Evolutionary conservation across 1,140 invertebrate species (phyloP).

Genomic region (Lordiphosa collinella): DNA sequence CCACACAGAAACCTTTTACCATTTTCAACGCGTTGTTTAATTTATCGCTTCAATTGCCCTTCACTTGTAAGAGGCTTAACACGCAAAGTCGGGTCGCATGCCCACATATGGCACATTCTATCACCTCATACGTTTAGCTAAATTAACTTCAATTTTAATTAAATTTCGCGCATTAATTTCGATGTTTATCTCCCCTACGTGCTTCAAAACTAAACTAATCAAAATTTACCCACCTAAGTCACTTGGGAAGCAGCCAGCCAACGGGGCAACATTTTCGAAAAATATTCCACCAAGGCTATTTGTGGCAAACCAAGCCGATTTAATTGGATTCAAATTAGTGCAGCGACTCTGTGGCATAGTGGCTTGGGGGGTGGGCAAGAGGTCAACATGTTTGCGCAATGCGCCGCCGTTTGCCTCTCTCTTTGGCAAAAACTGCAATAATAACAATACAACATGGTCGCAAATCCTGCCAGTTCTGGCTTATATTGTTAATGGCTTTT

Average conservation of each 20-base stretch:
- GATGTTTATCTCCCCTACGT: conserved; percentile 17
- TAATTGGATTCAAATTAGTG: conserved; percentile 57
- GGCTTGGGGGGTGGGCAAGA: neutral
- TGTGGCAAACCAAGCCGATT: conserved; percentile 45
- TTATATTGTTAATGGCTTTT: conserved; percentile 10
- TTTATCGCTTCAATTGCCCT: conserved; percentile 23
- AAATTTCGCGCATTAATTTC: conserved; percentile 59
- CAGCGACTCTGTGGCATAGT: conserved; percentile 14
- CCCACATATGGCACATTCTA: conserved; percentile 4
- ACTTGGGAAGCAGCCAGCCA: too few species aligned
- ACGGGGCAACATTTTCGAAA: conserved; percentile 12
- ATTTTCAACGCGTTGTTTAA: conserved; percentile 10
- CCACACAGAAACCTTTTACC: neutral
- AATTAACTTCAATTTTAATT: conserved; percentile 70
- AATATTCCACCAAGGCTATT: conserved; percentile 17
- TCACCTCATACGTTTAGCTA: conserved; percentile 39
- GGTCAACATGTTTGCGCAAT: neutral
- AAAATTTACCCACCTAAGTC: neutral
- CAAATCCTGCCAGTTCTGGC: conserved; percentile 6
- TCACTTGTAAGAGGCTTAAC: conserved; percentile 53
- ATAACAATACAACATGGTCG: conserved; percentile 41
- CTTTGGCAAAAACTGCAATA: conserved; percentile 7
- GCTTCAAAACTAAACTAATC: conserved; percentile 10
- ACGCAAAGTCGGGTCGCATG: conserved; percentile 11
- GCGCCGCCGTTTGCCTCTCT: neutral